phyloP scores from a whole-genome alignment of 2,888 invertebrate genomes.

The Harpalus rufipes region DNA sequence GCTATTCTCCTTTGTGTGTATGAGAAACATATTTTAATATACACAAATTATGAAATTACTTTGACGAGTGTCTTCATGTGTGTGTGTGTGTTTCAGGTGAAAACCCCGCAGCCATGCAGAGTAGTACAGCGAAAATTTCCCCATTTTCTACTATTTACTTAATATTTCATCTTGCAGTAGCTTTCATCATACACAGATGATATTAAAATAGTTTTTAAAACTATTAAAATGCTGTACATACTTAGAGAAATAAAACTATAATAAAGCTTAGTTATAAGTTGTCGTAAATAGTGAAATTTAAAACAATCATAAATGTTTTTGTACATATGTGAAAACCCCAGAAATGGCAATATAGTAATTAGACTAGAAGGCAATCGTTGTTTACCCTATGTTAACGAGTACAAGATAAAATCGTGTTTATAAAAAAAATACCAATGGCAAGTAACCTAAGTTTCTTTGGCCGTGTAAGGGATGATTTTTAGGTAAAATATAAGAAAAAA shows the following conservation, averaged over 20 bases:
- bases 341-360: conserved; percentile 45
- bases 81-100: conserved; percentile 81
- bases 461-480: too few species aligned
- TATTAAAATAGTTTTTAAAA: conserved; percentile 18
- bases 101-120: conserved; percentile 93
- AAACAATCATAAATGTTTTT: conserved; percentile 53
- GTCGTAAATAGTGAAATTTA: conserved; percentile 53
- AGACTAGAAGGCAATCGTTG: background rate
- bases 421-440: too few species aligned
- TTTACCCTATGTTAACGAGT: too few species aligned
- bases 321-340: conserved; percentile 52
- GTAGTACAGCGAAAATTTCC: conserved; percentile 77
- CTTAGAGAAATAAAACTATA: conserved; percentile 38
- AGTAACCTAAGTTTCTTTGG: too few species aligned
- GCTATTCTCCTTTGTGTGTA: background rate
- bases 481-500: too few species aligned
- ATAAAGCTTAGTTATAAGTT: conserved; percentile 42
- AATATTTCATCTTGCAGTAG: conserved; percentile 21
- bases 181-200: conserved; percentile 11
- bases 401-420: too few species aligned
- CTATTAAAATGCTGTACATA: conserved; percentile 41
- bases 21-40: background rate
- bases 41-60: conserved; percentile 6
- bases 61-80: background rate
- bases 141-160: background rate